Base-by-base conservation (phyloP, 2,113 vertebrate genomes). In the Lepidothrix coronata region DNA sequence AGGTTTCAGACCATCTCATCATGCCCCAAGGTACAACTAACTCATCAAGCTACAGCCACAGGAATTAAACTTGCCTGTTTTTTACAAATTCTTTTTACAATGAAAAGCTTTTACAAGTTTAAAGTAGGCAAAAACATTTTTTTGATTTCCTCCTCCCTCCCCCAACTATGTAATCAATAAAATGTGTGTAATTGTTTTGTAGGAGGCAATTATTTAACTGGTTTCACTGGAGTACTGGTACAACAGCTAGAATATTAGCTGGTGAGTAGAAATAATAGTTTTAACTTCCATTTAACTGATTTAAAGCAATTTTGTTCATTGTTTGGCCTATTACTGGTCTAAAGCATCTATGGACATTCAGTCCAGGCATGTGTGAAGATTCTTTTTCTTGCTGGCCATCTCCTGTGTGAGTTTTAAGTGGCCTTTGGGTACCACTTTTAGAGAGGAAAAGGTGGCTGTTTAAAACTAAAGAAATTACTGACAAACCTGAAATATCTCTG, bases 181-280 rank as follows among this genome's bases (percentile, higher is more conserved):
- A 84, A 63, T 46, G 7, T 37, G 81, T 71, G 81, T 89, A 18
- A 78, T 62, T 97, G 28, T 92, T 96, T 97, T 95, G 39, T 88
- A 99, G 98, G 93, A 98, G 98, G 85, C 96, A 97, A 11, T 85
- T 98, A 41, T 99, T 99, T 96, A 99, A 98, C 94, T 99, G 98
- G 98, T 93, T 98, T 83, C 98, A 99, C 44, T 98, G 98, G 97
- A 96, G 97, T 89, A 94, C 95, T 67, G 98, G 98, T 28, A 98
- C 98, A 43, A 91, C 96, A 88, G 97, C 97, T 85, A 98, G 99
- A 96, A 98, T 99, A 94, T 86, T 98, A 71, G 98, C 98, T 96
- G 98, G 99, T 99, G 95, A 98, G 97, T 95, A 80, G 88, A 22
- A 85, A 8, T 52, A n/a, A 28, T 48, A 67, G 11, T 27, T 71